Percentiles rank a stretch among this genome's conserved stretches.
phyloP scores from a whole-genome alignment of 2,113 vertebrate species.

The Octodon degus region DNA sequence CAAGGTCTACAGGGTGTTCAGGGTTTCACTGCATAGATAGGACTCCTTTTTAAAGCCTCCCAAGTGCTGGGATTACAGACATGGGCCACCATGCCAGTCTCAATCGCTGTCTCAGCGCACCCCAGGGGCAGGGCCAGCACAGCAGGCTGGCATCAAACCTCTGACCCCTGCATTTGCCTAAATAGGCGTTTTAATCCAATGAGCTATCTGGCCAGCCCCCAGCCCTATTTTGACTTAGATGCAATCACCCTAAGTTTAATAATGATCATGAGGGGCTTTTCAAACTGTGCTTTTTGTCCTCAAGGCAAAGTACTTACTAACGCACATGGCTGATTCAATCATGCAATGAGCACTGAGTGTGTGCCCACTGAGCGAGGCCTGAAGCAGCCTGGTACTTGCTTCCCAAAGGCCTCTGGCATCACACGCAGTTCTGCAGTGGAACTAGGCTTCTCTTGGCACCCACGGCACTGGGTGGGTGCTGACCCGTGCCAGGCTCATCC shows the following conservation, averaged over 20 bases:
- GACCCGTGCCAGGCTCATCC: neutral
- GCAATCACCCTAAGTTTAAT: neutral
- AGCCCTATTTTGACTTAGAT: neutral
- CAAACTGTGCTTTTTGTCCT: conserved; percentile 19
- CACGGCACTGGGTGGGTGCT: neutral
- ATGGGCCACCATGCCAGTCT: too few relatives aligned
- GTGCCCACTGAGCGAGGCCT: neutral
- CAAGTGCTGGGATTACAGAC: too few relatives aligned
- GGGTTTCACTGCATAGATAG: too few relatives aligned
- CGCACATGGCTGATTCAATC: neutral
- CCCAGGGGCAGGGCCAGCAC: too few relatives aligned
- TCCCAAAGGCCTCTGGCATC: conserved; percentile 8
- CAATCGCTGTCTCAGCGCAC: too few relatives aligned
- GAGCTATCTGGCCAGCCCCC: too few relatives aligned
- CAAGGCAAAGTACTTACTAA: neutral
- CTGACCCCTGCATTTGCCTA: too few relatives aligned
- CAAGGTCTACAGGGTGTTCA: too few relatives aligned
- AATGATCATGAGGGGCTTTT: conserved; percentile 8
- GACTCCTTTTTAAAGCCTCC: too few relatives aligned
- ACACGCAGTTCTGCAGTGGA: neutral
- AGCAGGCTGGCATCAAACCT: too few relatives aligned
- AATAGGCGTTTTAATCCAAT: too few relatives aligned
- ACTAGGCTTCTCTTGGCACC: neutral
- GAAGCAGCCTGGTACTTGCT: neutral
- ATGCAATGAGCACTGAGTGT: neutral